These are phyloP conservation scores for Plebejus anna DNA, from an alignment of 2,888 invertebrate genomes.

Conservation along the genomic window DNA sequence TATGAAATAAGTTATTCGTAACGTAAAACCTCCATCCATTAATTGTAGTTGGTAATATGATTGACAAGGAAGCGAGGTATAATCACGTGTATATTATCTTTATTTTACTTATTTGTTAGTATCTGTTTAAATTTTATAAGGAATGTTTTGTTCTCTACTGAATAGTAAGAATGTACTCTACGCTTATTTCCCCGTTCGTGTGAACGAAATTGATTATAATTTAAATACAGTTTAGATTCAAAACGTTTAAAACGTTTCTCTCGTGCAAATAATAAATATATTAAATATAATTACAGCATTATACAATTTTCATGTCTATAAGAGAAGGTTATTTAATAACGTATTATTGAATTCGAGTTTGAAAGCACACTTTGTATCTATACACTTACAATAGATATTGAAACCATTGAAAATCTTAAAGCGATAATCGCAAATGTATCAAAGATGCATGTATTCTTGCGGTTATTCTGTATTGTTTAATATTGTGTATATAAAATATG, in stretches of 20 bases:
- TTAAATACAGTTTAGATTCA: conserved; percentile 1
- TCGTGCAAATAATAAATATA: conserved; percentile 10
- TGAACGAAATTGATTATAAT: conserved; percentile 8
- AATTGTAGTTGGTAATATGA: conserved; percentile 4
- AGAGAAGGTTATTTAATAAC: conserved; percentile 26
- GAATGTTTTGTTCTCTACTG: conserved; percentile 20
- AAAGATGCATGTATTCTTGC: neutral
- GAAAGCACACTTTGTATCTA: conserved; percentile 1
- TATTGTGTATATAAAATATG: conserved; percentile 8
- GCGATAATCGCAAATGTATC: conserved; percentile 5
- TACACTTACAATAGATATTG: neutral
- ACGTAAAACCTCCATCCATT: conserved; percentile 14
- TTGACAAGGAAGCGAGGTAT: neutral
- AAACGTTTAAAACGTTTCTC: conserved; percentile 15
- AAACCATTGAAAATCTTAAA: conserved; percentile 1
- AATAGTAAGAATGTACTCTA: conserved; percentile 19
- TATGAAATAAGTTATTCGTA: neutral
- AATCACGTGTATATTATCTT: neutral
- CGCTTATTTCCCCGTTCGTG: conserved; percentile 14
- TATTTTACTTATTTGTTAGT: conserved; percentile 18
- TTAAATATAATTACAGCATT: conserved; percentile 20
- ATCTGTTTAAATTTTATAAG: conserved; percentile 13
- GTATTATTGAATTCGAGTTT: conserved; percentile 29
- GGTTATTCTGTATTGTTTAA: conserved; percentile 1
- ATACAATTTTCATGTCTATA: neutral